phyloP scores from a whole-genome alignment of 2,113 vertebrate species.

The Epinephelus moara region DNA sequence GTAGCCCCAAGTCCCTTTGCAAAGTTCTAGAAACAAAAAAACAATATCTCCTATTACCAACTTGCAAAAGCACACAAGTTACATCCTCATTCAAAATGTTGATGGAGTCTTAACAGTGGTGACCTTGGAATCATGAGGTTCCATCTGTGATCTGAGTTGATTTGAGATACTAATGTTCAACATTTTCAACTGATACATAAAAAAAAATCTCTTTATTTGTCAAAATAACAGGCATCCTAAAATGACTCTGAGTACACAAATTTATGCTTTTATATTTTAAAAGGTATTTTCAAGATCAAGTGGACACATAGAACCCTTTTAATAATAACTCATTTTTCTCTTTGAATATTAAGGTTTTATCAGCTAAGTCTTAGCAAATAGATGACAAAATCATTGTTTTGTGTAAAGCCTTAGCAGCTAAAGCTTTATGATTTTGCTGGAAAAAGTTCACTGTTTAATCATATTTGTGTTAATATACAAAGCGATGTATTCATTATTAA shows the following conservation, averaged over 20 bases:
- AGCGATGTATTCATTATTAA: no score
- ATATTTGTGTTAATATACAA: neutral
- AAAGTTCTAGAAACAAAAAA: constrained; percentile 67
- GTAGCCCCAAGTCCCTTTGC: constrained; percentile 74
- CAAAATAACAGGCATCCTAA: neutral
- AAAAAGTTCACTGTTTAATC: neutral
- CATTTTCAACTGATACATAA: neutral
- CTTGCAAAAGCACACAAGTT: neutral
- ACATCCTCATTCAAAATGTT: neutral
- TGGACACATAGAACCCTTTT: neutral
- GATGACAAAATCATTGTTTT: no score
- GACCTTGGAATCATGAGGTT: neutral
- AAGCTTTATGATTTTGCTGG: neutral
- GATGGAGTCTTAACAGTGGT: neutral
- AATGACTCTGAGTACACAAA: neutral
- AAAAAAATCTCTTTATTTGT: neutral
- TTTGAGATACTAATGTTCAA: neutral
- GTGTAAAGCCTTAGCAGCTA: no score
- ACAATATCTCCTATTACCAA: neutral
- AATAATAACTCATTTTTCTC: neutral
- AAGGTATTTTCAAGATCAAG: neutral
- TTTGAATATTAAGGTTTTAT: neutral
- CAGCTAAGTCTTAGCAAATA: no score
- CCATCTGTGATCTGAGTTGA: neutral
- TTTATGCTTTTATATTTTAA: neutral